Percentiles rank a stretch among this genome's conserved stretches.
Evolutionary conservation across 64 coral and sea anemone genomes (phyloP).

Genomic region (Actinia tenebrosa): DNA sequence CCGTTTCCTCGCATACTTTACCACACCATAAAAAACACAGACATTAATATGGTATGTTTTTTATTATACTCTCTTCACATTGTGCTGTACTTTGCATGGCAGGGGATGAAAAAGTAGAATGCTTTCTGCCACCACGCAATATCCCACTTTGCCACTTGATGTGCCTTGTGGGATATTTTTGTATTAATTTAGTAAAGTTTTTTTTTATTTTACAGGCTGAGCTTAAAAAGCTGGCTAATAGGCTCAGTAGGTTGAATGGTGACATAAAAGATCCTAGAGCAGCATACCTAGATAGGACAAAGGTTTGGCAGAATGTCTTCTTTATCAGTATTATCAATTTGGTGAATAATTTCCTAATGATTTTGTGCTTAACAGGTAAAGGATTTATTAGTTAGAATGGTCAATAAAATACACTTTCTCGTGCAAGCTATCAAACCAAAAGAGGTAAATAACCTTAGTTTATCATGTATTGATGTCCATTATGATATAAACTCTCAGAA

Average conservation of each 20-base stretch:
- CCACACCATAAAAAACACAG: too few species aligned
- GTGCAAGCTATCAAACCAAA: conserved; percentile 25
- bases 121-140: too few species aligned
- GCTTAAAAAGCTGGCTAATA: conserved; percentile 60
- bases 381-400: conserved; percentile 51
- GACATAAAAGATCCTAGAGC: conserved; percentile 86
- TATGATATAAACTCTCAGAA: too few species aligned
- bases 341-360: neutral
- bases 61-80: too few species aligned
- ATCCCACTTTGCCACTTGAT: too few species aligned
- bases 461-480: neutral
- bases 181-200: neutral
- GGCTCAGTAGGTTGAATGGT: conserved; percentile 48
- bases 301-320: conserved; percentile 25
- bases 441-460: conserved; percentile 32
- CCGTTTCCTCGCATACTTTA: too few species aligned
- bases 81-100: too few species aligned
- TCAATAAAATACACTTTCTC: conserved; percentile 28
- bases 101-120: too few species aligned
- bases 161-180: too few species aligned
- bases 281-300: conserved; percentile 74
- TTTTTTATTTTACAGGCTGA: conserved; percentile 25
- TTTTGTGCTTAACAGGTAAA: conserved; percentile 24
- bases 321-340: neutral
- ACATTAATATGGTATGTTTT: too few species aligned